phyloP scores from a whole-genome alignment of 2,888 invertebrate genomes.

The Augochlorella aurata region DNA sequence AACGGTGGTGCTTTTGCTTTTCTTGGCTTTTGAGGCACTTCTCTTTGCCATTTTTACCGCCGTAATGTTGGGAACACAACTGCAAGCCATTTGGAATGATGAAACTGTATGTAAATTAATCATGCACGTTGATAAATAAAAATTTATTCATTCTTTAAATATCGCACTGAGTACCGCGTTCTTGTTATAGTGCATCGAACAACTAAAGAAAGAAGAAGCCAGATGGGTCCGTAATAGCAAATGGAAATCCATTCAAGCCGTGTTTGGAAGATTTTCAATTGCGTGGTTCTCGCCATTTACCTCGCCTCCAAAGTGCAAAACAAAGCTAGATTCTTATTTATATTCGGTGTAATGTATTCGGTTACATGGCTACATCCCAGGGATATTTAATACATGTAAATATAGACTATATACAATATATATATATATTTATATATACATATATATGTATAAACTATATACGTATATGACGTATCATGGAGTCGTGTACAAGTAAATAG shows the following conservation, averaged over 20 bases:
- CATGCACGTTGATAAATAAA: background rate
- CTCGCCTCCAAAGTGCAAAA: conserved; percentile 89
- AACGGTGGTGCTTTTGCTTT: conserved; percentile 95
- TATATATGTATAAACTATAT: conserved; percentile 12
- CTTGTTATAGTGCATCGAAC: conserved; percentile 93
- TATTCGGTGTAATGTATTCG: conserved; percentile 88
- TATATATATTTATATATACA: no score
- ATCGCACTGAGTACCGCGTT: conserved; percentile 19
- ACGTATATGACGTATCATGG: conserved; percentile 44
- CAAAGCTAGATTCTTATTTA: conserved; percentile 90
- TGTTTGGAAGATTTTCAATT: conserved; percentile 97
- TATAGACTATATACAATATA: conserved; percentile 36
- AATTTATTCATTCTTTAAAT: background rate
- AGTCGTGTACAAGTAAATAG: conserved; percentile 47
- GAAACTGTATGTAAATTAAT: conserved; percentile 89
- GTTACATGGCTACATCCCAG: conserved; percentile 50
- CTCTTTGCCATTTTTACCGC: conserved; percentile 98
- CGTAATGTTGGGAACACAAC: conserved; percentile 98
- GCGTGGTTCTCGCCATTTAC: conserved; percentile 98
- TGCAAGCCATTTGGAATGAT: conserved; percentile 99
- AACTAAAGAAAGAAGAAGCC: conserved; percentile 97
- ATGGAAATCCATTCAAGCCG: conserved; percentile 97
- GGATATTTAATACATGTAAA: conserved; percentile 64
- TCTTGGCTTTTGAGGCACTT: conserved; percentile 96
- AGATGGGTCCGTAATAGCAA: conserved; percentile 95